phyloP scores from a whole-genome alignment of 2,888 invertebrate genomes.

The Kuschelorhynchus macadamiae region DNA sequence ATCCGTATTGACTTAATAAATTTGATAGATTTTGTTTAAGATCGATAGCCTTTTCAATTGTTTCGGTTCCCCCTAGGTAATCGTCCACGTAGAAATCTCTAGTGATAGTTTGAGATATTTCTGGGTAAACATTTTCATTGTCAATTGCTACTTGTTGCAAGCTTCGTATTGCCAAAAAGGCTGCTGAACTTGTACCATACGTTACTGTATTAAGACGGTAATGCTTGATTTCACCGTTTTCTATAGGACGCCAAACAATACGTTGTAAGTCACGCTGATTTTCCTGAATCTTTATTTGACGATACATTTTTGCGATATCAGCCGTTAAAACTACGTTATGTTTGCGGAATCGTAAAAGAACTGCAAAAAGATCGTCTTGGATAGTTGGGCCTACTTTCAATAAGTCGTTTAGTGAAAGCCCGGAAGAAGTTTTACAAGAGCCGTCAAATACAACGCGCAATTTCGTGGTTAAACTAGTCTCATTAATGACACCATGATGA shows the following conservation, averaged over 20 bases:
- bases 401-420: conserved; percentile 13
- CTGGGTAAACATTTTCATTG: too few relatives aligned
- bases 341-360: conserved; percentile 34
- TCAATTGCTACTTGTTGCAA: conserved; percentile 24
- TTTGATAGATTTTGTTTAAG: conserved; percentile 1
- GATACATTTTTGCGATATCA: conserved; percentile 25
- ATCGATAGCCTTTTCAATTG: conserved; percentile 7
- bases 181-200: conserved; percentile 29
- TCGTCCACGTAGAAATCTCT: conserved; percentile 37
- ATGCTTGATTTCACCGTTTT: conserved; percentile 10
- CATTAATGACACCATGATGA: conserved; percentile 19
- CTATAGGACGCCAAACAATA: conserved; percentile 38
- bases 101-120: conserved; percentile 6
- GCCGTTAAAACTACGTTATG: conserved; percentile 1
- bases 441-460: not conserved
- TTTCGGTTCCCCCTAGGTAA: conserved; percentile 6
- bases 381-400: conserved; percentile 17
- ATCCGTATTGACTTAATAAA: conserved; percentile 25
- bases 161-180: conserved; percentile 29
- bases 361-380: conserved; percentile 16
- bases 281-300: conserved; percentile 5
- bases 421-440: conserved; percentile 11
- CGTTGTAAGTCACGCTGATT: conserved; percentile 30
- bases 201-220: conserved; percentile 31
- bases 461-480: conserved; percentile 19